Conservation (phyloP, 2,113 vertebrate species). For the Pongo abelii region DNA sequence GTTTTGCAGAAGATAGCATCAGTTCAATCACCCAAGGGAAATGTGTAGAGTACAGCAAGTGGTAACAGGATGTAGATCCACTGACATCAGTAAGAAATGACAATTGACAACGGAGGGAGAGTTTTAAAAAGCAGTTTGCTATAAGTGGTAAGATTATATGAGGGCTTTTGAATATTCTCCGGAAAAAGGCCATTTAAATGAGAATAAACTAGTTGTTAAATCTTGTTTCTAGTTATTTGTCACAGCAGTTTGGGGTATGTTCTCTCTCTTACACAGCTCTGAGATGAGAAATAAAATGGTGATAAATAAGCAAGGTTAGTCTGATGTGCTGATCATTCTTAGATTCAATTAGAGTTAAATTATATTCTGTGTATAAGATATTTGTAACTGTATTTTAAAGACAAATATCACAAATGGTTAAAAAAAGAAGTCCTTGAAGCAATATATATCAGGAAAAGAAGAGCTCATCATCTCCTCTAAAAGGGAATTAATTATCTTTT, state of each 20-base stretch:
- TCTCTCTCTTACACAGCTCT: neutral
- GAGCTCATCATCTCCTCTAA: neutral
- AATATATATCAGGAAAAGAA: neutral
- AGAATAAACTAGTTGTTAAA: neutral
- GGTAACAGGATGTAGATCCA: neutral
- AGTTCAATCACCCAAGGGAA: neutral
- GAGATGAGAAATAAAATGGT: neutral
- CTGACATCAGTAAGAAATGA: neutral
- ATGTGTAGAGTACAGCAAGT: neutral
- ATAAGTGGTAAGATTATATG: neutral
- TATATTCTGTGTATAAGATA: neutral
- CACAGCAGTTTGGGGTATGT: neutral
- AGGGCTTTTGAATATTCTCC: neutral
- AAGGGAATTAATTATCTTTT: neutral
- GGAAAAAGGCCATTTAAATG: neutral
- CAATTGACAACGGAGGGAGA: neutral
- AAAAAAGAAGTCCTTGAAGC: neutral
- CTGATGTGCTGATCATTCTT: neutral
- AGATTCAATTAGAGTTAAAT: neutral
- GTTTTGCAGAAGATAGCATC: neutral
- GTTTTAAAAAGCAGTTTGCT: neutral
- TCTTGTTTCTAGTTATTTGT: neutral
- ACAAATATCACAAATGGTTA: neutral
- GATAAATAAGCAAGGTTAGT: neutral
- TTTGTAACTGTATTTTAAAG: constrained; percentile 9